Percentiles rank a stretch among this genome's conserved stretches.
phyloP scores from a whole-genome alignment of 35 echinoderm and acorn worm species.

The Heliocidaris erythrogramma region DNA sequence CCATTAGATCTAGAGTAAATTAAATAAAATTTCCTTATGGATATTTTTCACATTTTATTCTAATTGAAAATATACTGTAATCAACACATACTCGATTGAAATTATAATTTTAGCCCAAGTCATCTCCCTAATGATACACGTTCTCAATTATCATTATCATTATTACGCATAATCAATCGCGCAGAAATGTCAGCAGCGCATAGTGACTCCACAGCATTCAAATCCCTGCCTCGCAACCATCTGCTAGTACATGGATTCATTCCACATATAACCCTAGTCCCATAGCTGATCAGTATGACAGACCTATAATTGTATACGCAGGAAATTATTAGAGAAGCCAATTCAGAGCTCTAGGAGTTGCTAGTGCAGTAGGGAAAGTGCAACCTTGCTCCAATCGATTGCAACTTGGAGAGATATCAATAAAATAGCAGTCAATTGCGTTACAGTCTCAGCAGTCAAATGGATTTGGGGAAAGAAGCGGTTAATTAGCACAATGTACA shows the following conservation, averaged over 20 bases:
- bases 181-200: neutral
- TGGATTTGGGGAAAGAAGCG: neutral
- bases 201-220: neutral
- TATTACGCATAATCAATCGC: neutral
- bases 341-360: neutral
- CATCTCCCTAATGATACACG: neutral
- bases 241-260: neutral
- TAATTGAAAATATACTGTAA: neutral
- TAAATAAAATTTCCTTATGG: neutral
- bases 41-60: neutral
- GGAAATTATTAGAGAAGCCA: constrained; percentile 4
- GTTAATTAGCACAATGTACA: no score
- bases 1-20: neutral
- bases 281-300: neutral
- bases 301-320: neutral
- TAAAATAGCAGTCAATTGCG: neutral
- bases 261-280: neutral
- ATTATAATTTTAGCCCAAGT: neutral
- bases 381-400: neutral
- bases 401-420: neutral
- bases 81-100: neutral
- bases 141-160: neutral
- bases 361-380: neutral
- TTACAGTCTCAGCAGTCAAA: neutral
- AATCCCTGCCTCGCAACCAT: neutral